These are phyloP conservation scores for Sisyra nigra DNA, from an alignment of 2,888 invertebrate species.

Conservation along the genomic window DNA sequence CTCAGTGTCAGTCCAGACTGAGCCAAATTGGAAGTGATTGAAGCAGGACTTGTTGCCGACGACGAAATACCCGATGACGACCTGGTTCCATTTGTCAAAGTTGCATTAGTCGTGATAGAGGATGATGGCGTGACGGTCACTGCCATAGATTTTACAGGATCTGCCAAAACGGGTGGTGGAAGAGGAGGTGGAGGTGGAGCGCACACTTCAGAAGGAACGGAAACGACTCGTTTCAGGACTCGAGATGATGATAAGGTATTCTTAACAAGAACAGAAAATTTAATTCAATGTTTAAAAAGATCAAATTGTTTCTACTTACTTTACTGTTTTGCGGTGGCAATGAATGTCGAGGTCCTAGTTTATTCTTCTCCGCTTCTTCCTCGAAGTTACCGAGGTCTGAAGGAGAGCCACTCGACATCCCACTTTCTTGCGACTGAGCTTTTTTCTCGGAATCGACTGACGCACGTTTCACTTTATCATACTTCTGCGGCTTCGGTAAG, in stretches of 20 bases:
- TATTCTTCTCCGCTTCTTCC: slow-evolving; percentile 23
- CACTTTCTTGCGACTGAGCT: slow-evolving; percentile 19
- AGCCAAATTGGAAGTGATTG: not conserved
- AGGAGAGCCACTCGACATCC: slow-evolving; percentile 24
- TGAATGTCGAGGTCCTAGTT: slow-evolving; percentile 24
- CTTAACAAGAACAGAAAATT: not conserved
- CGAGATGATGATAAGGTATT: slow-evolving; percentile 15
- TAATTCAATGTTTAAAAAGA: not conserved
- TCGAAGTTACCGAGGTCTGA: slow-evolving; percentile 22
- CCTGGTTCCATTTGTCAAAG: slow-evolving; percentile 7
- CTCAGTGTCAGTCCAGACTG: slow-evolving; percentile 14
- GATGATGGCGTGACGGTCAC: not conserved
- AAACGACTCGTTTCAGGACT: slow-evolving; percentile 37
- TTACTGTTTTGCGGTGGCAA: slow-evolving; percentile 18
- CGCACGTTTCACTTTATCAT: slow-evolving; percentile 18
- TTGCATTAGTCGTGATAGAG: not conserved
- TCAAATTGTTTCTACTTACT: slow-evolving; percentile 10
- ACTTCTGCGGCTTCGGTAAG: slow-evolving; percentile 23
- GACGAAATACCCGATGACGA: slow-evolving; percentile 2
- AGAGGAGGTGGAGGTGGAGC: slow-evolving; percentile 55
- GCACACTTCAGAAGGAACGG: slow-evolving; percentile 33
- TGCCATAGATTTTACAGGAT: slow-evolving; percentile 10
- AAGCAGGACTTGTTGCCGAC: slow-evolving; percentile 6
- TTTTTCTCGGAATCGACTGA: slow-evolving; percentile 1
- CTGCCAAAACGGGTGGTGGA: slow-evolving; percentile 31